phyloP scores from a whole-genome alignment of 2,113 vertebrate genomes.

The Ceyx cyanopectus region DNA sequence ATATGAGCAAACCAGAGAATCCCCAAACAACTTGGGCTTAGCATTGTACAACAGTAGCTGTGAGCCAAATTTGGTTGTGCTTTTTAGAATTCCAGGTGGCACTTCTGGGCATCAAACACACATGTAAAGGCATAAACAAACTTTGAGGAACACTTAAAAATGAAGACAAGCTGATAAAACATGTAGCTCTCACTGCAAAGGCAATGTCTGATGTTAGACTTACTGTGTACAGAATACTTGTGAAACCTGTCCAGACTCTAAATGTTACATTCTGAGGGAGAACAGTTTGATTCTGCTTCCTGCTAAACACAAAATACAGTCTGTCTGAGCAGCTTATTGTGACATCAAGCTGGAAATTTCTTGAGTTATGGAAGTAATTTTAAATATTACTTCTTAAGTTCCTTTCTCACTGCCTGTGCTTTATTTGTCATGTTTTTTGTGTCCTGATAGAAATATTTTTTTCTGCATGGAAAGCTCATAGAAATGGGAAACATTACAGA shows the following conservation, averaged over 20 bases:
- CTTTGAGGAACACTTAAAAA: background rate
- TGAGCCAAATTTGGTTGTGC: background rate
- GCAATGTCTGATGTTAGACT: background rate
- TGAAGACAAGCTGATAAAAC: background rate
- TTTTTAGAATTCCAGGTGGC: background rate
- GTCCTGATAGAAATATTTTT: background rate
- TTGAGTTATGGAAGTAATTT: background rate
- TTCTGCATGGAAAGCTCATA: background rate
- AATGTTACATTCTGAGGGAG: background rate
- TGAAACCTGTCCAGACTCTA: background rate
- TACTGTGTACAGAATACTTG: background rate
- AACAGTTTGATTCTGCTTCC: background rate
- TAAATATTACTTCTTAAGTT: background rate
- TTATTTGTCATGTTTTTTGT: background rate
- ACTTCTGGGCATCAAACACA: fast-evolving
- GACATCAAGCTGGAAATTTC: background rate
- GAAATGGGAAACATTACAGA: background rate
- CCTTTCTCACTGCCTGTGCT: background rate
- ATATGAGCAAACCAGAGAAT: background rate
- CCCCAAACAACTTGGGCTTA: background rate
- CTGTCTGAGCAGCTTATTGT: background rate
- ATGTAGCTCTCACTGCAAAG: fast-evolving
- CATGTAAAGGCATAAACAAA: background rate
- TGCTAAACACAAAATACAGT: background rate
- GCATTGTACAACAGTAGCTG: background rate